Base-by-base conservation (phyloP, 2,797 vertebrate genomes). In the Danio albolineatus region DNA sequence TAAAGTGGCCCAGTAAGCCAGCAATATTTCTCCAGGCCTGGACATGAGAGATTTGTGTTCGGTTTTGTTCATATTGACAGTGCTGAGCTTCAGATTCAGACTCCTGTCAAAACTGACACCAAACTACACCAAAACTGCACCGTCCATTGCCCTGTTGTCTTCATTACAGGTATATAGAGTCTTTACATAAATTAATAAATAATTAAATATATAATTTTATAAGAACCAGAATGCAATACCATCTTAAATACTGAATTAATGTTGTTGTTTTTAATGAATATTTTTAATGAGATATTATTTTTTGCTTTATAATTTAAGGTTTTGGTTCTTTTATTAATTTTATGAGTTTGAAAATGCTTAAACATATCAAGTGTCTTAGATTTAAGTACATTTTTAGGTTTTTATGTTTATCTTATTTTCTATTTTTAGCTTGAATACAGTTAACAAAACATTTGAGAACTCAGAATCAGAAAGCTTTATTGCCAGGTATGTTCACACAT, bases 21-120 rank as follows among this genome's bases (percentile, higher is more conserved):
- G 39, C 64, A 59, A 70, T 75, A 73, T 67, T 60, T 81, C 60
- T 61, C 46, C 62, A 82, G 53, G 43, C 46, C 7, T 41, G 74
- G 60, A 43, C 54, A 57, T 57, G 48, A 78, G 66, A 82, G 48
- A 43, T 46, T 73, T 56, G 41, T 65, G 62, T 62, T 79, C 76
- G 73, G 60, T 71, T 70, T 51, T 44, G 69, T 74, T 64, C 56
- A 41, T 41, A 51, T 48, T 62, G 44, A 82, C 57, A 80, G 28
- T 2, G 67, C 10, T 46, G 60, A 79, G 75, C 16, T 71, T 13
- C 39, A 43, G 59, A n/a, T 61, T 14, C 65, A 78, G 64, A 71
- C 53, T 69, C 53, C 44, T 53, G 65, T 66, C 80, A 73, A 48
- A 57, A 41, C 13, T 60, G 21, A 61, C 38, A 65, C 0, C 4